Conservation (phyloP, 2,113 vertebrate species). For the Arenaria interpres region DNA sequence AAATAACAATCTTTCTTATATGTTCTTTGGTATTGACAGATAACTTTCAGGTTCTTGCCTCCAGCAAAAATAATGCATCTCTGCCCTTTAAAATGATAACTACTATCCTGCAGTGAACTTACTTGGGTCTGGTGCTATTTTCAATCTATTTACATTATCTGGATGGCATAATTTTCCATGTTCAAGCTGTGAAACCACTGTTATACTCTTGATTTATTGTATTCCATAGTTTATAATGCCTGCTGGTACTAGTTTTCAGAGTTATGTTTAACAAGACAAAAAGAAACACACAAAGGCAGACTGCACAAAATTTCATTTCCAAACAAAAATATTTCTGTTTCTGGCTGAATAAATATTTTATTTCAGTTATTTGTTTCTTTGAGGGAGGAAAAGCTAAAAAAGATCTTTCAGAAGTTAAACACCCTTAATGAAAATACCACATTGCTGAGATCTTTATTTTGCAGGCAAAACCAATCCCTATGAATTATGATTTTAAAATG, state of each 20-base stretch:
- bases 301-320: background rate
- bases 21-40: slow-evolving; percentile 1
- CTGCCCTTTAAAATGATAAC: background rate
- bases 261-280: background rate
- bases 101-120: background rate
- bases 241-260: background rate
- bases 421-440: background rate
- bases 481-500: background rate
- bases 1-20: background rate
- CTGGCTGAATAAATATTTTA: background rate
- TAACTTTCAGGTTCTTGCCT: background rate
- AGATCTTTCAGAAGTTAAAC: background rate
- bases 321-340: background rate
- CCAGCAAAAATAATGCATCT: background rate
- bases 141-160: slow-evolving; percentile 18
- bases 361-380: background rate
- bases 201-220: background rate
- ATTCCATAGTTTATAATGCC: background rate
- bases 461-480: background rate
- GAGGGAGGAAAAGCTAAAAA: background rate
- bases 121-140: background rate
- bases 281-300: background rate
- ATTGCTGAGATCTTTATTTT: background rate
- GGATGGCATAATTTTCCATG: slow-evolving; percentile 11
- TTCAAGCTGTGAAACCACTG: background rate